Evolutionary conservation across 2,888 invertebrate genomes (phyloP).

Genomic region (Lasioglossum zephyrum): DNA sequence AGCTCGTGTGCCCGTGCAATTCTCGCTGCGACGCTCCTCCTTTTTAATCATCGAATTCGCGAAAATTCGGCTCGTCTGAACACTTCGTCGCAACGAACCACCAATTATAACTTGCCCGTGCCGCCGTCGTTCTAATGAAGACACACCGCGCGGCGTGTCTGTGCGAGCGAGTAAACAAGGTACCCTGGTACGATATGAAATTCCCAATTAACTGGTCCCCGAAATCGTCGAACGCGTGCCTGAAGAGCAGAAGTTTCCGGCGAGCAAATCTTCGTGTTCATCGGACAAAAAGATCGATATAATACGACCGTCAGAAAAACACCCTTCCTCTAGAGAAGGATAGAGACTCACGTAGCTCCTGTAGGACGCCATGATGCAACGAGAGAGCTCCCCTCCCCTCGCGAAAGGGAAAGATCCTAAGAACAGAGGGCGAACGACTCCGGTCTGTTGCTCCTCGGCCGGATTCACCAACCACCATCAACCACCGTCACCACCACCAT

Average conservation of each 20-base stretch:
- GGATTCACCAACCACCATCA: slow-evolving; percentile 57
- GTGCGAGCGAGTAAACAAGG: slow-evolving; percentile 38
- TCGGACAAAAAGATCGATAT: neutral
- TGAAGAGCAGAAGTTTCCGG: neutral
- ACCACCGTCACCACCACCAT: slow-evolving; percentile 60
- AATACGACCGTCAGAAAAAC: neutral
- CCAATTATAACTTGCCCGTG: slow-evolving; percentile 57
- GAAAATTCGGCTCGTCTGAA: slow-evolving; percentile 28
- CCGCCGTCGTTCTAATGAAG: slow-evolving; percentile 41
- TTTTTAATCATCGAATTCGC: slow-evolving; percentile 21
- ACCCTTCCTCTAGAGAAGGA: neutral
- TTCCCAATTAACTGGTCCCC: slow-evolving; percentile 30
- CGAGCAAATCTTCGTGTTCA: neutral
- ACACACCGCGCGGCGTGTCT: slow-evolving; percentile 11
- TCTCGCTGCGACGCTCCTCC: neutral
- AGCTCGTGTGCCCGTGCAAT: neutral
- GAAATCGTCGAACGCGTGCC: neutral
- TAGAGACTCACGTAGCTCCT: slow-evolving; percentile 81
- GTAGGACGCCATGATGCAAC: slow-evolving; percentile 78
- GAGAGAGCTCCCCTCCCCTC: slow-evolving; percentile 8
- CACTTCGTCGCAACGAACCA: slow-evolving; percentile 16
- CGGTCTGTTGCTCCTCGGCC: slow-evolving; percentile 27
- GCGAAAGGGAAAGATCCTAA: slow-evolving; percentile 27
- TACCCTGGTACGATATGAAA: neutral
- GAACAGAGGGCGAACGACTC: slow-evolving; percentile 26